Evolutionary conservation across 1,140 invertebrate species (phyloP).

Genomic region (Drosophila trapezifrons): DNA sequence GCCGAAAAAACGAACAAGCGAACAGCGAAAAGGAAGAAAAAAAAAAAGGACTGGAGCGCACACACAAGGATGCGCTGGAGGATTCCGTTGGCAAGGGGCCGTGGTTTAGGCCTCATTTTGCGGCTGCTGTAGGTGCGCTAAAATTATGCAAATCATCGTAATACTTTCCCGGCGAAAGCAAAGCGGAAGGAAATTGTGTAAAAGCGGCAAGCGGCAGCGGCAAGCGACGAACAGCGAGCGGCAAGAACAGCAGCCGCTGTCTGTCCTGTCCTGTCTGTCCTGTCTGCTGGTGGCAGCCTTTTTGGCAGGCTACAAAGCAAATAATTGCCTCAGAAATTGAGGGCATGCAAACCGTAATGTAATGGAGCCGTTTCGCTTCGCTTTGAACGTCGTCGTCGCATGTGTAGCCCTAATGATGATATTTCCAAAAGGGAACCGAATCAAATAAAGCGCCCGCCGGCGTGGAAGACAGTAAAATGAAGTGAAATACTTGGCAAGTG

Average conservation of each 20-base stretch:
- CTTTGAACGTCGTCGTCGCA: slow-evolving; percentile 64
- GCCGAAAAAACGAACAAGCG: slow-evolving; percentile 40
- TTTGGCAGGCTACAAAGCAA: slow-evolving; percentile 70
- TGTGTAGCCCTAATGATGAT: slow-evolving; percentile 72
- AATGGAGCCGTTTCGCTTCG: slow-evolving; percentile 71
- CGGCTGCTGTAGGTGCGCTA: slow-evolving; percentile 72
- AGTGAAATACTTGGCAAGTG: slow-evolving; percentile 46
- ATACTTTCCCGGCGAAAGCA: slow-evolving; percentile 70
- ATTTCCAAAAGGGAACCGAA: slow-evolving; percentile 51
- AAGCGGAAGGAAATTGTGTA: slow-evolving; percentile 76
- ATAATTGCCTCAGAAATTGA: slow-evolving; percentile 77
- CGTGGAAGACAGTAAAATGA: slow-evolving; percentile 49
- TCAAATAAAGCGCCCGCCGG: slow-evolving; percentile 44
- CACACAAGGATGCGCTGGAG: slow-evolving; percentile 53
- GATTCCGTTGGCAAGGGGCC: slow-evolving; percentile 31
- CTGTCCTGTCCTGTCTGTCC: slow-evolving; percentile 30
- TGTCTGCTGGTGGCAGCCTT: slow-evolving; percentile 46
- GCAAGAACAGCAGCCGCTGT: slow-evolving; percentile 16
- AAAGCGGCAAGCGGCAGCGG: slow-evolving; percentile 43
- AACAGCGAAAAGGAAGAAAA: slow-evolving; percentile 3
- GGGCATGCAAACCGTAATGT: slow-evolving; percentile 78
- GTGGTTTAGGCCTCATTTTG: slow-evolving; percentile 52
- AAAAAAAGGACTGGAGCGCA: slow-evolving; percentile 19
- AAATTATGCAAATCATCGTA: slow-evolving; percentile 83
- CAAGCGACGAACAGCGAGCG: slow-evolving; percentile 4